These are phyloP conservation scores for Drosophila multiciliata DNA, from an alignment of 2,888 invertebrate species.

Conservation along the genomic window DNA sequence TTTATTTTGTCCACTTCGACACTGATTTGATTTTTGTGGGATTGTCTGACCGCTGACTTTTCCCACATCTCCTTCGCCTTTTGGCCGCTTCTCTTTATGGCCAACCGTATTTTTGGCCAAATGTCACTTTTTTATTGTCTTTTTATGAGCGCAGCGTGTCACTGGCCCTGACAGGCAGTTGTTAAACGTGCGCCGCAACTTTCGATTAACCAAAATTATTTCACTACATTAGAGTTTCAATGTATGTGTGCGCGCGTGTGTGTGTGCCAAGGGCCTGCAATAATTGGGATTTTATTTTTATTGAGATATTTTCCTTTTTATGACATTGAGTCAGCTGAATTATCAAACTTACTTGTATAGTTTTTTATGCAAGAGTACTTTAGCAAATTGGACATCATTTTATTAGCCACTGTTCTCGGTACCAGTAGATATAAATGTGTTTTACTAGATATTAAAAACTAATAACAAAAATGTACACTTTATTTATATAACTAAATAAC, in stretches of 20 bases:
- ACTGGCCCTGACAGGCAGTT: slow-evolving; percentile 48
- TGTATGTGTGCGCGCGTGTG: slow-evolving; percentile 27
- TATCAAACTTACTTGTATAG: slow-evolving; percentile 43
- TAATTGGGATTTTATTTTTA: slow-evolving; percentile 59
- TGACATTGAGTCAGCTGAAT: slow-evolving; percentile 28
- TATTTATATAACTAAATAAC: neutral
- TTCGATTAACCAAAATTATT: slow-evolving; percentile 79
- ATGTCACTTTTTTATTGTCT: slow-evolving; percentile 78
- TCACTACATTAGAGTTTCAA: slow-evolving; percentile 74
- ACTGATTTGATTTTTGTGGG: slow-evolving; percentile 68
- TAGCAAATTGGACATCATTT: slow-evolving; percentile 5
- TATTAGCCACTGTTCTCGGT: neutral
- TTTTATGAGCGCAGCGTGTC: slow-evolving; percentile 77
- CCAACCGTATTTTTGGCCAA: slow-evolving; percentile 65
- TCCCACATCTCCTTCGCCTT: slow-evolving; percentile 22
- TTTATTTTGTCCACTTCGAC: slow-evolving; percentile 56
- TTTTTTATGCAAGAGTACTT: slow-evolving; percentile 20
- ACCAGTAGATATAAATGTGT: slow-evolving; percentile 7
- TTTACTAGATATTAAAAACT: neutral
- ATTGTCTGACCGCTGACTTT: slow-evolving; percentile 40
- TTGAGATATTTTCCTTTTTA: slow-evolving; percentile 57
- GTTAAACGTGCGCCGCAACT: slow-evolving; percentile 75
- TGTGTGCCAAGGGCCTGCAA: slow-evolving; percentile 26
- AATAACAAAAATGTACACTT: neutral
- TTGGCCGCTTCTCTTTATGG: slow-evolving; percentile 49